Conservation (phyloP, 2,888 invertebrate species). For the Bruchidius siliquastri region DNA sequence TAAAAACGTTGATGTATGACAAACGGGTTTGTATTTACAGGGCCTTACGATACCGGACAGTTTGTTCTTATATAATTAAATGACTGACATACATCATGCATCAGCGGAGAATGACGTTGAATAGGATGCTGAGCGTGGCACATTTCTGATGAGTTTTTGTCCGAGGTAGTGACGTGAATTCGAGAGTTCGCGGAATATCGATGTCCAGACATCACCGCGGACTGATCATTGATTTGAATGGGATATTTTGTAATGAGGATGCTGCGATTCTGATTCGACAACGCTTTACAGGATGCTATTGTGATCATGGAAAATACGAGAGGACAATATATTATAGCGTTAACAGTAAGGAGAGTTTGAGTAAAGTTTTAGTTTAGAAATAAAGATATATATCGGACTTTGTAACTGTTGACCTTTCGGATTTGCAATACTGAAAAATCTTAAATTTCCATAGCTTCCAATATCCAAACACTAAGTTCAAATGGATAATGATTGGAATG, state of each 20-base stretch:
- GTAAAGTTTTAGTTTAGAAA: too few relatives aligned
- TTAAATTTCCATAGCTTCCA: too few relatives aligned
- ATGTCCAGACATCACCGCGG: neutral
- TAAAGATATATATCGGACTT: too few relatives aligned
- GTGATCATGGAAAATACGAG: neutral
- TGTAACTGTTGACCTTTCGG: too few relatives aligned
- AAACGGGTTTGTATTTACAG: conserved; percentile 33
- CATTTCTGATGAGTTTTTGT: neutral
- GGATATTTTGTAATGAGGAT: neutral
- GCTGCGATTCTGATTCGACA: neutral
- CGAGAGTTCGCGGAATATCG: neutral
- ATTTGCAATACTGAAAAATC: too few relatives aligned
- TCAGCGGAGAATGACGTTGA: conserved; percentile 7
- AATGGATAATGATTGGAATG: too few relatives aligned
- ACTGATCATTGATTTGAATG: neutral
- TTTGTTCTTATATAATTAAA: conserved; percentile 22
- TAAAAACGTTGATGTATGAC: conserved; percentile 42
- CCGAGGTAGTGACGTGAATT: neutral
- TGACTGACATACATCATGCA: conserved; percentile 18
- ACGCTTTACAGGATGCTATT: neutral
- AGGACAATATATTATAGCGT: too few relatives aligned
- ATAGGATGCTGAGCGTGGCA: neutral
- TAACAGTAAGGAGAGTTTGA: too few relatives aligned
- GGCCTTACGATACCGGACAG: conserved; percentile 24
- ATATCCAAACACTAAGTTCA: too few relatives aligned